Percentiles rank a stretch among this genome's conserved stretches.
These are phyloP conservation scores for Thermophis baileyi DNA, from an alignment of 2,113 vertebrate species.

Conservation along the genomic window DNA sequence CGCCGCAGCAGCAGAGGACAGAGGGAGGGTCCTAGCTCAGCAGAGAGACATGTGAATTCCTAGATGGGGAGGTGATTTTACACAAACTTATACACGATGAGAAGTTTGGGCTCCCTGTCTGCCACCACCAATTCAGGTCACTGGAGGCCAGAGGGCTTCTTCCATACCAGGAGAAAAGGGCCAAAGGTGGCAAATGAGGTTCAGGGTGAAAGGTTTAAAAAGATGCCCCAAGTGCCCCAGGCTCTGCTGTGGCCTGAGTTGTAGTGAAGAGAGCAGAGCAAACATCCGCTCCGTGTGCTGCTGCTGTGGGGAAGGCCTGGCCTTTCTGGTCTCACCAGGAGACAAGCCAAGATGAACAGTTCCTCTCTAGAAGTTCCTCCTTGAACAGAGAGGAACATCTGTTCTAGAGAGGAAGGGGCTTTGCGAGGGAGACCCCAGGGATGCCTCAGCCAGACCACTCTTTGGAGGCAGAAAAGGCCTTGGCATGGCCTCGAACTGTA, in stretches of 20 bases:
- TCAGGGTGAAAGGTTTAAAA: not conserved
- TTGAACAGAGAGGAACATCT: too few relatives aligned
- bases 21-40: not conserved
- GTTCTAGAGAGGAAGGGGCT: not conserved
- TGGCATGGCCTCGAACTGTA: too few relatives aligned
- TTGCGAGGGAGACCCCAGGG: not conserved
- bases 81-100: not conserved
- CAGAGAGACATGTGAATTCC: not conserved
- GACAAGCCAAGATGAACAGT: too few relatives aligned
- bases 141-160: not conserved
- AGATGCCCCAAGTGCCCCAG: not conserved
- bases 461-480: not conserved
- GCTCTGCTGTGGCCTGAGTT: not conserved
- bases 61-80: not conserved
- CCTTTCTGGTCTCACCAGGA: not conserved
- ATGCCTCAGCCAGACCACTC: not conserved
- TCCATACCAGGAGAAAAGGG: not conserved
- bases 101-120: not conserved
- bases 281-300: fast-evolving
- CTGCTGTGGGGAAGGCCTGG: not conserved
- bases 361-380: too few relatives aligned
- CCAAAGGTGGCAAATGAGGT: not conserved
- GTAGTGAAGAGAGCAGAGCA: not conserved
- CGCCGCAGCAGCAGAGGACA: not conserved
- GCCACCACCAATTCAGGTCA: not conserved